A percentile compares a stretch with the other conserved stretches of the same genome.
phyloP scores from a whole-genome alignment of 2,888 invertebrate genomes.

The Dorcus parallelipipedus region DNA sequence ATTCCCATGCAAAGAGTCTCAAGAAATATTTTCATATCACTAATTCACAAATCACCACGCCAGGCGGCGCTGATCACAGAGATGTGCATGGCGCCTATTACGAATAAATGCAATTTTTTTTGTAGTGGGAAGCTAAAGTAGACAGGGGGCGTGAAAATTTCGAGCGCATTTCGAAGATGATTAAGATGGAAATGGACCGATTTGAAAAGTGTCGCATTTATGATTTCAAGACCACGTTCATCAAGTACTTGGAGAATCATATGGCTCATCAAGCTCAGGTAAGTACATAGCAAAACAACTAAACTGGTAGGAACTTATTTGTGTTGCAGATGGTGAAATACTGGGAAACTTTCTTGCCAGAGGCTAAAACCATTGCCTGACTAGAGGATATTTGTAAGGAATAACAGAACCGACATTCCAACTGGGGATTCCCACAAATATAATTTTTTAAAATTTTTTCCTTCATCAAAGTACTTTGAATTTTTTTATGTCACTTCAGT shows the following conservation, averaged over 20 bases:
- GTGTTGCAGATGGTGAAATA: conserved; percentile 76
- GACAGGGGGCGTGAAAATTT: conserved; percentile 95
- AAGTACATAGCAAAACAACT: conserved; percentile 14
- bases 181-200: conserved; percentile 89
- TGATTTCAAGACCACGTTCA: conserved; percentile 87
- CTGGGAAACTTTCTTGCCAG: conserved; percentile 96
- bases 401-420: conserved; percentile 48
- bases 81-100: too few species aligned
- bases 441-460: neutral
- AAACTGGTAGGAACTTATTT: neutral
- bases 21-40: too few species aligned
- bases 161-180: conserved; percentile 89
- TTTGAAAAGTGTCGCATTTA: conserved; percentile 85
- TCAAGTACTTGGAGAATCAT: conserved; percentile 90
- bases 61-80: too few species aligned
- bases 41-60: too few species aligned
- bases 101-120: conserved; percentile 12
- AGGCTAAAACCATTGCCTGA: conserved; percentile 90
- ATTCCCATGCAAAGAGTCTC: too few species aligned
- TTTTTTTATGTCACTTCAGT: too few species aligned
- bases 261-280: conserved; percentile 94
- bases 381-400: conserved; percentile 45
- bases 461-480: too few species aligned
- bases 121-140: conserved; percentile 93
- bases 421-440: conserved; percentile 40